A percentile compares a stretch with the other conserved stretches of the same genome.
Conservation (phyloP, 2,113 vertebrate genomes). For the Nycticebus coucang region DNA sequence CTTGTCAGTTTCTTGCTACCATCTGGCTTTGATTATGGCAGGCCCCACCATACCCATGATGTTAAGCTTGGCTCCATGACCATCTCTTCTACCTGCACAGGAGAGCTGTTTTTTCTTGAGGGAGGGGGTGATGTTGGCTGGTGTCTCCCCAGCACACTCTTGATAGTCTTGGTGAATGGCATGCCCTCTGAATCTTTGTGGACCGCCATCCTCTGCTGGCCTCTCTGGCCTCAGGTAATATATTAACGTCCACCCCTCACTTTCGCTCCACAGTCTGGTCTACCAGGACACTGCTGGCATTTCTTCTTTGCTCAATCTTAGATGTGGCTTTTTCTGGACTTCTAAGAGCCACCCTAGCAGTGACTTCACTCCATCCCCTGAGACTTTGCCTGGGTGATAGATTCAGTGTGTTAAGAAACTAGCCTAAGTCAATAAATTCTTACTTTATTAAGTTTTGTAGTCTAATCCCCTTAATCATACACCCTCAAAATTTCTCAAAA, state of each 20-base stretch:
- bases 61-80: background rate
- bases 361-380: accelerated
- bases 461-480: background rate
- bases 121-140: background rate
- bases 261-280: background rate
- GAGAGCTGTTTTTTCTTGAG: background rate
- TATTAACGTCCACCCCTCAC: no score
- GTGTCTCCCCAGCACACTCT: background rate
- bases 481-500: background rate
- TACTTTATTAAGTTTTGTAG: background rate
- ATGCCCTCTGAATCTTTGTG: background rate
- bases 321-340: background rate
- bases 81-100: background rate
- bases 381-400: background rate
- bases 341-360: background rate
- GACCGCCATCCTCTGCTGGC: background rate
- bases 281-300: background rate
- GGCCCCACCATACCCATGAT: background rate
- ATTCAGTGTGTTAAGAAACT: background rate
- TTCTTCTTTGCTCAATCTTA: background rate
- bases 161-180: background rate
- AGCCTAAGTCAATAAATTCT: background rate
- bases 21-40: background rate
- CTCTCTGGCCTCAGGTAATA: background rate
- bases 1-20: background rate